Conservation (phyloP, 2,113 vertebrate genomes). For the Tinamus guttatus region DNA sequence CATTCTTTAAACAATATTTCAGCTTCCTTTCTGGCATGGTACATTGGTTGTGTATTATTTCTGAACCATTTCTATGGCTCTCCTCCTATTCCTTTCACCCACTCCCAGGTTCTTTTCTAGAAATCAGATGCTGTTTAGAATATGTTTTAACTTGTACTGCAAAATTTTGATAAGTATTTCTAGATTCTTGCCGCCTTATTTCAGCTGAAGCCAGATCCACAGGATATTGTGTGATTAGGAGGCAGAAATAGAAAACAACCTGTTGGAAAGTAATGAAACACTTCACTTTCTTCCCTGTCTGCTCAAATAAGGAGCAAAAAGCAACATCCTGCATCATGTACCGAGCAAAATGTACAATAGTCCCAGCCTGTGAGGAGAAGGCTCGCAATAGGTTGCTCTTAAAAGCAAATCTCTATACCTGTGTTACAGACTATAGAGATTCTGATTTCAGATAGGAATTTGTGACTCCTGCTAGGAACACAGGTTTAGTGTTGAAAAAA, state of each 20-base stretch:
- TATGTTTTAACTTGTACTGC: background rate
- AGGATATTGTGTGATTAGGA: background rate
- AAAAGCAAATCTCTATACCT: background rate
- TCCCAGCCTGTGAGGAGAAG: background rate
- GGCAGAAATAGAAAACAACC: background rate
- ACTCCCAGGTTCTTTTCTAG: background rate
- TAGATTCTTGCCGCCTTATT: background rate
- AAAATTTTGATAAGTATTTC: background rate
- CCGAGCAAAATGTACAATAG: background rate
- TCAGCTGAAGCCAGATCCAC: background rate
- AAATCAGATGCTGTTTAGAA: background rate
- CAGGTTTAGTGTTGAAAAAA: background rate
- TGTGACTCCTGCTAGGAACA: background rate
- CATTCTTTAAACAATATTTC: background rate
- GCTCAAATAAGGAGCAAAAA: background rate
- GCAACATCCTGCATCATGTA: background rate
- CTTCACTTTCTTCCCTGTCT: background rate
- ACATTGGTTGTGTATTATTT: background rate
- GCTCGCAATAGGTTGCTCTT: background rate
- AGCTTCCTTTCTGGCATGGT: background rate
- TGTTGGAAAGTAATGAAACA: conserved; percentile 2
- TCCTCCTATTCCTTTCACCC: background rate
- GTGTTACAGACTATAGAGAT: background rate
- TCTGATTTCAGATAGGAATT: background rate
- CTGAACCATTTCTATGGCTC: background rate